Percentiles rank a stretch among this genome's conserved stretches.
phyloP scores from a whole-genome alignment of 2,113 vertebrate species.

The Pseudorectes ferrugineus region DNA sequence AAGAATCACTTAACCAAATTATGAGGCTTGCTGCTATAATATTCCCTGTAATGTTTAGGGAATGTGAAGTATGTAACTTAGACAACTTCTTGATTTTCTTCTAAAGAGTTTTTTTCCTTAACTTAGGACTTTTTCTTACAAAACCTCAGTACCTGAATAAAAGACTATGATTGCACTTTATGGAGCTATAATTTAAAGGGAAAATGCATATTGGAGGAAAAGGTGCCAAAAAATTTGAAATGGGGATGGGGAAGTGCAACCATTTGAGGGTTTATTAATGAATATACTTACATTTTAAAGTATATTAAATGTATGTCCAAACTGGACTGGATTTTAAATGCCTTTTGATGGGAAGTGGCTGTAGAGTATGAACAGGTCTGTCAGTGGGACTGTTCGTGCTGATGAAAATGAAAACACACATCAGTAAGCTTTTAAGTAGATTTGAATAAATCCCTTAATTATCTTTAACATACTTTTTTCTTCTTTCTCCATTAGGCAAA shows the following conservation, averaged over 20 bases:
- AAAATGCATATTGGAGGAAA: neutral
- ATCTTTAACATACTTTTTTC: neutral
- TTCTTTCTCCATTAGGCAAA: conserved; percentile 78
- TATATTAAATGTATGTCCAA: neutral
- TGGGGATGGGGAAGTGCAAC: neutral
- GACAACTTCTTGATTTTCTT: conserved; percentile 1
- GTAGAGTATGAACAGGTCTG: neutral
- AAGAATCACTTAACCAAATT: neutral
- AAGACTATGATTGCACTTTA: neutral
- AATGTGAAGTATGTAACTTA: neutral
- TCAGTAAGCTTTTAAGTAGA: neutral
- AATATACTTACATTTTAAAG: neutral
- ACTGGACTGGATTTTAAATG: neutral
- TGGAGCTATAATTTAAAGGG: neutral
- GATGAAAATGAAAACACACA: neutral
- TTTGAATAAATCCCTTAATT: neutral
- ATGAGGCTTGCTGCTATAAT: conserved; percentile 33
- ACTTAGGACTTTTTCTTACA: neutral
- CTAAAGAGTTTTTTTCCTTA: neutral
- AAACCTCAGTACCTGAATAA: neutral
- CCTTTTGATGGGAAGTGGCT: neutral
- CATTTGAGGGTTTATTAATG: neutral
- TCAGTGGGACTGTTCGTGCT: neutral
- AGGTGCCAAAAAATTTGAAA: neutral
- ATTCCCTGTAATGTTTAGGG: conserved; percentile 55